These are phyloP conservation scores for Hyperoplus immaculatus DNA, from an alignment of 2,797 vertebrate genomes.

Conservation along the genomic window DNA sequence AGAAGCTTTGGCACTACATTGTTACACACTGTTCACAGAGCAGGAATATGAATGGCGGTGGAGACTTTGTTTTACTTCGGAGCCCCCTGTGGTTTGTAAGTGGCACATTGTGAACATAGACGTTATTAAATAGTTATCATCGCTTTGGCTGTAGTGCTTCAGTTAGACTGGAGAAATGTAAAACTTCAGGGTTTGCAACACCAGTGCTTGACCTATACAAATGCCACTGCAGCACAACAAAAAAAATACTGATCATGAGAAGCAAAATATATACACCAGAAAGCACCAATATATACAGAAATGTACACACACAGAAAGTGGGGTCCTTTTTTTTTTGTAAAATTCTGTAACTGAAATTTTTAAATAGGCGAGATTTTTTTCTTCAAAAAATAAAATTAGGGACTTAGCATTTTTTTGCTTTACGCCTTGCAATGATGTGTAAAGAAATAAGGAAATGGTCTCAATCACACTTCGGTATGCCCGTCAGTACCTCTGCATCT, in stretches of 20 bases:
- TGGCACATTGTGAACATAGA: slow-evolving; percentile 5
- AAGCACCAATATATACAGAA: slow-evolving; percentile 81
- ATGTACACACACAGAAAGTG: slow-evolving; percentile 48
- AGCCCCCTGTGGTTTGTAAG: slow-evolving; percentile 27
- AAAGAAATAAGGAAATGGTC: background rate
- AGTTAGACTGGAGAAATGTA: slow-evolving; percentile 39
- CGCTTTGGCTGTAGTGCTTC: slow-evolving; percentile 61
- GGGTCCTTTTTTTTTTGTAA: slow-evolving; percentile 14
- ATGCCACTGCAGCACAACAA: slow-evolving; percentile 47
- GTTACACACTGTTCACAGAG: slow-evolving; percentile 25
- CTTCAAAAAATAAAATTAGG: slow-evolving; percentile 11
- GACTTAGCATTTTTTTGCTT: background rate
- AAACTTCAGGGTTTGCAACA: slow-evolving; percentile 51
- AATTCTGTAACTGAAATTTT: slow-evolving; percentile 1
- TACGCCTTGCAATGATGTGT: background rate
- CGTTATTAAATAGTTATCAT: slow-evolving; percentile 30
- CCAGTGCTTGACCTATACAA: slow-evolving; percentile 67
- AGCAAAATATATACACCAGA: slow-evolving; percentile 82
- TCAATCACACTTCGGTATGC: background rate
- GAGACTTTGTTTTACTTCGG: background rate
- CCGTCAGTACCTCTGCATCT: background rate
- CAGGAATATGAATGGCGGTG: slow-evolving; percentile 7
- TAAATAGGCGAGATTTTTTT: background rate
- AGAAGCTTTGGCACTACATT: slow-evolving; percentile 49
- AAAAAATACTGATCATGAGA: slow-evolving; percentile 65